phyloP scores from a whole-genome alignment of 2,797 vertebrate species.

The Tauraco hartlaubi region DNA sequence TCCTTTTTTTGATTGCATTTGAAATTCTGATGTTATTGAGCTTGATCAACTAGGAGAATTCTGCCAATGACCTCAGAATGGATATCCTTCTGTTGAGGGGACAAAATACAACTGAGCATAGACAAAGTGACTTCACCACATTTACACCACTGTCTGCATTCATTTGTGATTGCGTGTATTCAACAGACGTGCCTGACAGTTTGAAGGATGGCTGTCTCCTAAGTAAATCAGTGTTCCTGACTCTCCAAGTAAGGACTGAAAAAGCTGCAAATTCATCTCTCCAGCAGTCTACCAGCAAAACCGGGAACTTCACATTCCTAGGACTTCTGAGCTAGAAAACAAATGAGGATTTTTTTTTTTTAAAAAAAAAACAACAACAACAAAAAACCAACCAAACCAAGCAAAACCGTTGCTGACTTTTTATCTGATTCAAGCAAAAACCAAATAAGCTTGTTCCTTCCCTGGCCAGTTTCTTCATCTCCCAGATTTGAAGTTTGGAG shows the following conservation, averaged over 20 bases:
- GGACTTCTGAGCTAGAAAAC: not conserved
- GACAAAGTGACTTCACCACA: not conserved
- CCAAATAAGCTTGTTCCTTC: not conserved
- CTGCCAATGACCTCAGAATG: not conserved
- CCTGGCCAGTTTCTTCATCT: not conserved
- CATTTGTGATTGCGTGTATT: not conserved
- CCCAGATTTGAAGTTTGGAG: not conserved
- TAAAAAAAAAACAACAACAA: not conserved
- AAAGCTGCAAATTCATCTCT: not conserved
- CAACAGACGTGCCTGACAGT: not conserved
- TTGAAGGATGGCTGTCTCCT: not conserved
- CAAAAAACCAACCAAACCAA: not conserved
- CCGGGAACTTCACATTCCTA: not conserved
- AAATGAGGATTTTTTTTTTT: not conserved
- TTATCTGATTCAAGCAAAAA: not conserved
- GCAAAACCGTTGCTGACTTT: not conserved
- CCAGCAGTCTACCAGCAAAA: not conserved
- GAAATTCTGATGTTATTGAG: not conserved
- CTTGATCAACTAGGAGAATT: not conserved
- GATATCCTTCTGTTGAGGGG: not conserved
- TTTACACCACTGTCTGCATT: not conserved
- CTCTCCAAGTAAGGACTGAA: slow-evolving; percentile 1
- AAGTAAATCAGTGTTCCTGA: not conserved
- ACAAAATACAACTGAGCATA: not conserved
- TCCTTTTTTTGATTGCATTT: not conserved